Base-by-base conservation (phyloP, 2,113 vertebrate genomes). In the Boleophthalmus pectinirostris region DNA sequence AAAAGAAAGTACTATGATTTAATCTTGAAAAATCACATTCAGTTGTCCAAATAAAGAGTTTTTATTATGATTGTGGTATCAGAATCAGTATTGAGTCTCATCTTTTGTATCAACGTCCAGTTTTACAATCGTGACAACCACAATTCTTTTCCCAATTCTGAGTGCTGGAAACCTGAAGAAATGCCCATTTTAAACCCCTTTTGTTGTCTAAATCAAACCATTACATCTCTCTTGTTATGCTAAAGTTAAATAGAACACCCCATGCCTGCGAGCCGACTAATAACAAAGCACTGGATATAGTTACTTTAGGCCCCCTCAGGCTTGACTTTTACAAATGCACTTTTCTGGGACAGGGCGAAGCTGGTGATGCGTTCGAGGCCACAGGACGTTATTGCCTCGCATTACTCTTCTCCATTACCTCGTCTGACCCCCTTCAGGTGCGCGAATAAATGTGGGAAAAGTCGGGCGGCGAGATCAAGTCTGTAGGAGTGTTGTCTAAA, bases 391-490 rank as follows among this genome's bases (percentile, higher is more conserved):
- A 20, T 7, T 33, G 58, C 58, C n/a, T 64, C 61, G 12, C 18
- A n/a, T 43, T 64, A n/a, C 61, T 64, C 51, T 49, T 57, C 24
- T 25, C 10, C 24, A 63, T 69, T 24, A 64, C 69, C 76, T 13
- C 0, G 33, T 13, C 15, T 76, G 70, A 81, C 76, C 76, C 66
- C 69, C 35, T 73, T 64, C 21, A 66, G 20, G 56, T 71, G 70
- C 5, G 1, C 54, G 7, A 0, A n/a, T 21, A 61, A 60, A 46
- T 51, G 45, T 46, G 73, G 47, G 10, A 5, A 64, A 21, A 7
- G n/a, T 69, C 56, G 16, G 35, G 38, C 25, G 16, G 16, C 58
- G 33, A 4, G 15, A 6, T 20, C 47, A 51, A 6, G 16, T 51
- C 18, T 51, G 47, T 51, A 51, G 5, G 1, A 18, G 18, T 51